These are phyloP conservation scores for Cryptomyrus ogoouensis DNA, from an alignment of 2,113 vertebrate species.

Conservation along the genomic window DNA sequence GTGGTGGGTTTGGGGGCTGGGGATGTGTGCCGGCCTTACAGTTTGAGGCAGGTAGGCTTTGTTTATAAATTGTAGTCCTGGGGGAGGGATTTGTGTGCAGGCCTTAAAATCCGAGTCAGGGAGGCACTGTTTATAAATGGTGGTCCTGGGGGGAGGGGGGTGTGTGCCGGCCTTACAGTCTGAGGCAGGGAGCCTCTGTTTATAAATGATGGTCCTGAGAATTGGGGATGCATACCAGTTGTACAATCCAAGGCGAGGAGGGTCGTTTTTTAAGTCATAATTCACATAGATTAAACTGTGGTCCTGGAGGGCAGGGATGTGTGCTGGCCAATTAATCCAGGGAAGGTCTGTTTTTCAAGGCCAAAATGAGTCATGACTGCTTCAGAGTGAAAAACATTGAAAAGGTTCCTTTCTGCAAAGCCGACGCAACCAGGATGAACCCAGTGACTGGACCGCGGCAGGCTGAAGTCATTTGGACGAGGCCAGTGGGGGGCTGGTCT, in stretches of 20 bases:
- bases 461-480: not conserved
- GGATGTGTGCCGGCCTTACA: no score
- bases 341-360: constrained; percentile 1
- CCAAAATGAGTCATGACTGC: constrained; percentile 11
- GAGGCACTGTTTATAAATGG: not conserved
- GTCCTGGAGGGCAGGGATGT: not conserved
- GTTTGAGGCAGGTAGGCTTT: not conserved
- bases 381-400: not conserved
- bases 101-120: not conserved
- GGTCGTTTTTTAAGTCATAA: not conserved
- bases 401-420: not conserved
- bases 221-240: not conserved
- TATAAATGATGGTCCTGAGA: not conserved
- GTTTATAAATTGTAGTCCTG: not conserved
- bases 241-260: not conserved
- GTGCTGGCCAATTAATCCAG: no score
- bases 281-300: not conserved
- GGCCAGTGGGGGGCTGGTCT: not conserved
- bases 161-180: not conserved
- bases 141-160: not conserved
- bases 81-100: no score
- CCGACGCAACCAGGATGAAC: not conserved
- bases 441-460: not conserved
- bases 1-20: not conserved
- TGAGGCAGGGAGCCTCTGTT: not conserved